Conservation (phyloP, 2,888 invertebrate genomes). For the Lymantria monacha region DNA sequence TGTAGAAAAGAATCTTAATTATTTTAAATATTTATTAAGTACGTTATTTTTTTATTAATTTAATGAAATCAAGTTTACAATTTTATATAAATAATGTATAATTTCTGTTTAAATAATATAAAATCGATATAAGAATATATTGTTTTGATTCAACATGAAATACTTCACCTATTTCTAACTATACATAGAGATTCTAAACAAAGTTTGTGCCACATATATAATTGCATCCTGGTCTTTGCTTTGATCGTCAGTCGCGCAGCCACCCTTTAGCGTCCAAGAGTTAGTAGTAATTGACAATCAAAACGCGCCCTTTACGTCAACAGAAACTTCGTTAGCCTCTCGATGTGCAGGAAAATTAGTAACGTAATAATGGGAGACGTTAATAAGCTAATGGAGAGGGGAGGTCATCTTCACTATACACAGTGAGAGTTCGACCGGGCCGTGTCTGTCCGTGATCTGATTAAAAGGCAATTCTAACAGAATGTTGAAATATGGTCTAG, state of each 20-base stretch:
- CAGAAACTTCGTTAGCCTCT: slow-evolving; percentile 73
- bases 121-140: no score
- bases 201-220: slow-evolving; percentile 61
- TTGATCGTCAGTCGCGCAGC: slow-evolving; percentile 44
- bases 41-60: no score
- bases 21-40: no score
- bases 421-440: slow-evolving; percentile 50
- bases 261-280: slow-evolving; percentile 66
- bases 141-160: no score
- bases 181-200: slow-evolving; percentile 21
- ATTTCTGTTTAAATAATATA: no score
- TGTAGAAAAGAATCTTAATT: no score
- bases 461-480: slow-evolving; percentile 62
- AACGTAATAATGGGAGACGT: slow-evolving; percentile 73
- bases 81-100: no score
- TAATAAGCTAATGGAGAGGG: slow-evolving; percentile 75
- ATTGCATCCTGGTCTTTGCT: slow-evolving; percentile 70
- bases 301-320: slow-evolving; percentile 68
- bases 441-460: slow-evolving; percentile 51
- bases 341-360: slow-evolving; percentile 78
- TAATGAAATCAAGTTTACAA: no score
- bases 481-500: slow-evolving; percentile 54
- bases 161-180: no score
- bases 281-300: slow-evolving; percentile 79
- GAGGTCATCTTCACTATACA: slow-evolving; percentile 56